Evolutionary conservation across 2,113 vertebrate species (phyloP).

Genomic region (Callospermophilus lateralis): DNA sequence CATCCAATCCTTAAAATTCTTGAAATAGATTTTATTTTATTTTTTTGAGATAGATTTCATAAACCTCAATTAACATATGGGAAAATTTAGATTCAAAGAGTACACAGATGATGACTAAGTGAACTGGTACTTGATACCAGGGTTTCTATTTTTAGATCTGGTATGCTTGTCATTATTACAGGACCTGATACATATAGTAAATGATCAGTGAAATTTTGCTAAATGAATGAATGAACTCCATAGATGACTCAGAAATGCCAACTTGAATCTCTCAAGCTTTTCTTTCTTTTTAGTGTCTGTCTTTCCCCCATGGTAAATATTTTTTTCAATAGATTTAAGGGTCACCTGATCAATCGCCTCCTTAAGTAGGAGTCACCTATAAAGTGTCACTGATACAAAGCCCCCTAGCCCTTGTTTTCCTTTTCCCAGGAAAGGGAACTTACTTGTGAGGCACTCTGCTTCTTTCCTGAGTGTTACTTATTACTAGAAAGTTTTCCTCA

Average conservation of each 20-base stretch:
- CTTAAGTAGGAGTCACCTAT: background rate
- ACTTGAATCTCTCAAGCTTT: background rate
- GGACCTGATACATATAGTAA: background rate
- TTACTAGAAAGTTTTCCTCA: background rate
- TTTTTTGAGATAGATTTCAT: background rate
- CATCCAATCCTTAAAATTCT: background rate
- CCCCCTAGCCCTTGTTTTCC: background rate
- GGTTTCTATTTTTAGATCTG: background rate
- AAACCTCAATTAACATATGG: background rate
- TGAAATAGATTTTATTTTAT: background rate
- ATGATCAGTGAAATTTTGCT: background rate
- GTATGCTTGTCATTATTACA: background rate
- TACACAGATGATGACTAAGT: background rate
- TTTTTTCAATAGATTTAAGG: background rate
- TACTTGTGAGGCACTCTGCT: background rate
- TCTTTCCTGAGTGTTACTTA: background rate
- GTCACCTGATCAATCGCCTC: background rate
- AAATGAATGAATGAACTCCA: background rate
- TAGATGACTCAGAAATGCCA: background rate
- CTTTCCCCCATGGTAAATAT: background rate
- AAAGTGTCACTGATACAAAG: background rate
- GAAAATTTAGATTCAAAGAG: background rate
- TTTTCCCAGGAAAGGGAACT: background rate
- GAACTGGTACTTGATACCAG: background rate
- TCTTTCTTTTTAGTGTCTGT: background rate